Base-by-base conservation (phyloP, 2,797 vertebrate genomes). In the Clarias fuscus region DNA sequence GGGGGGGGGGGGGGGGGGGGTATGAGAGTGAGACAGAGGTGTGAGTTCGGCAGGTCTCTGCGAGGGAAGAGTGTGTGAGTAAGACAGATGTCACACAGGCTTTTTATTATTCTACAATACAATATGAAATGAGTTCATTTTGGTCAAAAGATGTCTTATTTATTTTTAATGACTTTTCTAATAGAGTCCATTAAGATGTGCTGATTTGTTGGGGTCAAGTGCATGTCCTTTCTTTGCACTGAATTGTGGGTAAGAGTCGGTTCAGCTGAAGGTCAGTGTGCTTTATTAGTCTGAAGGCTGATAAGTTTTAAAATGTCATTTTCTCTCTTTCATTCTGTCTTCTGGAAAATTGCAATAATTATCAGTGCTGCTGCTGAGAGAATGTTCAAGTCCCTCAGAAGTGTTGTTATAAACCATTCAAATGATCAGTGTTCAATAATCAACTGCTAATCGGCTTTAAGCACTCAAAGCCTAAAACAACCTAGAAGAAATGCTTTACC, bases 161-260 rank as follows among this genome's bases (percentile, higher is more conserved):
- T 89, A 81, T 89, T 37, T 89, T 84, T 59, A 65, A 64, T 24
- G 73, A 67, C 65, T 88, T 40, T 92, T 90, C 88, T 85, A 90
- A 89, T 87, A 87, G 84, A 88, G 83, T 77, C 84, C 67, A 90
- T 92, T 91, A 91, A 91, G 89, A 90, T 89, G 82, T 78, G 82
- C 70, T 24, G 86, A 92, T 90, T 91, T 87, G 73, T 77, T 67
- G 85, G 5, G 27, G 65, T 75, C 77, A 43, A 72, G 75, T 40
- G 43, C 3, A 82, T 76, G 83, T 81, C 72, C 83, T 87, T 61
- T 11, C 68, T 86, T 88, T 82, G 61, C 61, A 33, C 62, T 68
- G 70, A 59, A 89, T 70, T 76, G 27, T 87, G 87, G 80, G 73
- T 65, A 88, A 80, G 78, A 84, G 72, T 72, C 61, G 83, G 67